phyloP scores from a whole-genome alignment of 2,888 invertebrate genomes.

The Drosophila suboccidentalis region DNA sequence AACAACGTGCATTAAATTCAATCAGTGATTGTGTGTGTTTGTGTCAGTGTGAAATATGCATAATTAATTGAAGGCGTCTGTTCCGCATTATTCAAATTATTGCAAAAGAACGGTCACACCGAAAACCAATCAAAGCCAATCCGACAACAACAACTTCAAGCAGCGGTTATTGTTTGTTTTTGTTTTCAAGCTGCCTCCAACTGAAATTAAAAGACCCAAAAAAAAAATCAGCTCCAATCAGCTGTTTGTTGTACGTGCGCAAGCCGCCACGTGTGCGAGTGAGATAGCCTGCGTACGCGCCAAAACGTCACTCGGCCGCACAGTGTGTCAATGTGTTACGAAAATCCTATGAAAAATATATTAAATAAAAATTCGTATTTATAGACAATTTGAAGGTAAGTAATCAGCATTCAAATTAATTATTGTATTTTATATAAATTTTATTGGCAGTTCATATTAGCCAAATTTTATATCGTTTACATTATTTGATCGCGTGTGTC shows the following conservation, averaged over 20 bases:
- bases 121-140: conserved; percentile 25
- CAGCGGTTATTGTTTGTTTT: conserved; percentile 55
- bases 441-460: conserved; percentile 21
- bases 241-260: conserved; percentile 55
- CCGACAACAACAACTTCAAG: conserved; percentile 34
- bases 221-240: conserved; percentile 57
- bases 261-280: conserved; percentile 39
- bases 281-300: conserved; percentile 60
- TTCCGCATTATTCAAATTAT: conserved; percentile 61
- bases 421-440: conserved; percentile 3
- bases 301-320: conserved; percentile 59
- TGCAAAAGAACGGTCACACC: conserved; percentile 42
- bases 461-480: conserved; percentile 44
- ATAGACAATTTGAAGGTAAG: conserved; percentile 55
- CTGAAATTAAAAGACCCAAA: conserved; percentile 35
- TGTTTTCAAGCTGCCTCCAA: conserved; percentile 52
- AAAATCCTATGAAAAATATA: conserved; percentile 19
- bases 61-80: conserved; percentile 60
- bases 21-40: conserved; percentile 31
- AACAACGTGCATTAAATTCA: conserved; percentile 28
- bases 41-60: conserved; percentile 29
- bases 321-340: conserved; percentile 38
- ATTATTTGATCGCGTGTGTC: conserved; percentile 60
- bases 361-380: conserved; percentile 1
- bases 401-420: conserved; percentile 31